Evolutionary conservation across 2,888 invertebrate genomes (phyloP), one percentile per base, ranked within the genome.

Genomic region (Ornithoptera alexandrae): DNA sequence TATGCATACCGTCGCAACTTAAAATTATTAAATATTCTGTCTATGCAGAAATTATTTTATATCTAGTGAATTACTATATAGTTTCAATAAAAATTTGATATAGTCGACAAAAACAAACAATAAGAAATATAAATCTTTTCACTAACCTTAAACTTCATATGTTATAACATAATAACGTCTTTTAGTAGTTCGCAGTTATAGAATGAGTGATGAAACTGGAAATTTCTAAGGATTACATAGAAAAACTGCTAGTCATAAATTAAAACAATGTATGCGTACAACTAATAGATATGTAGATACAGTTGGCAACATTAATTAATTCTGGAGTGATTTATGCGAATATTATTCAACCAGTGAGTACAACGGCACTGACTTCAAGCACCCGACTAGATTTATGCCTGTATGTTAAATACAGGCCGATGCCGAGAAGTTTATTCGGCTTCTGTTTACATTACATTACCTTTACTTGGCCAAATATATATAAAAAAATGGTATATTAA

Each of bases 271-370:
- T 69, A 6, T 18, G 39, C 50, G 62, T 65, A 46, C 61, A 17
- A 53, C 24, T 64, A 72, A 73, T 76, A 77, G 71, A 74, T 74
- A 78, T 70, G 76, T 73, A 75, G 75, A 75, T 75, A 80, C 75
- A 83, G 78, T 80, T 76, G 75, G 78, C 75, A 79, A 77, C 81
- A 82, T 86, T 89, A 90, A 91, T 90, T 90, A 91, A 90, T 90
- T 88, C 88, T 68, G 67, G 72, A 73, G 78, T 89, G 90, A 92
- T 89, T 89, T 88, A 91, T 86, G 88, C 76, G 87, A 85, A 85
- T 89, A 89, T 90, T 90, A 91, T 91, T 81, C 90, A 81, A 76
- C 72, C 75, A 78, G 72, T 75, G 74, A 75, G 73, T 77, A 77
- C 76, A 78, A 71, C 75, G 71, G 75, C 74, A 79, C 79, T 81